phyloP scores from a whole-genome alignment of 2,797 vertebrate species.

The Limosa lapponica region DNA sequence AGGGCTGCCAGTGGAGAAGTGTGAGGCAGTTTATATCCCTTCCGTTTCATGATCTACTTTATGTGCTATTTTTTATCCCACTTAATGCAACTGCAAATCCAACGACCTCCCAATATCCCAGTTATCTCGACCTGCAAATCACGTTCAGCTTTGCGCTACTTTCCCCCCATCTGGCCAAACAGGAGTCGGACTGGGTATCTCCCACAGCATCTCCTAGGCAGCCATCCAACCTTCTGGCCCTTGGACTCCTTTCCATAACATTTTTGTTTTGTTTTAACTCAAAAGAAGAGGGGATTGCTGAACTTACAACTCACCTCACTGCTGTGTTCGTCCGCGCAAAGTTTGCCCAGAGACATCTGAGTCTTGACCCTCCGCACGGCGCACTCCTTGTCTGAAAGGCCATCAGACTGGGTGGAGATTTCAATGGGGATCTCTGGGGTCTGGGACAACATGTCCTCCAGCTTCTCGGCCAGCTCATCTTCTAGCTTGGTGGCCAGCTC shows the following conservation, averaged over 20 bases:
- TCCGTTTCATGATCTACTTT: neutral
- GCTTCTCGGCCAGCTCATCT: conserved; percentile 83
- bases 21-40: neutral
- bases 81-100: neutral
- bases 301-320: conserved; percentile 86
- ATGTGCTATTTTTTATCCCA: neutral
- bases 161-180: neutral
- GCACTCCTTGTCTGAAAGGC: conserved; percentile 97
- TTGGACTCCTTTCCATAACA: neutral
- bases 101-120: neutral
- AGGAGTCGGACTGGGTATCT: neutral
- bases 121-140: neutral
- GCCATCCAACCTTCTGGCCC: neutral
- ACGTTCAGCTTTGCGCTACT: neutral
- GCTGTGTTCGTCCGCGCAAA: conserved; percentile 92
- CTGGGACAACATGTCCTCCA: conserved; percentile 93
- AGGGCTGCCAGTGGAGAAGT: rapidly evolving
- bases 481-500: conserved; percentile 86
- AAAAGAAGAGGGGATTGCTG: neutral
- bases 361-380: conserved; percentile 97
- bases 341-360: conserved; percentile 97
- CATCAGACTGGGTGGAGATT: conserved; percentile 96
- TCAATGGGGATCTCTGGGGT: conserved; percentile 97
- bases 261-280: neutral
- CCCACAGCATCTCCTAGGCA: neutral